These are phyloP conservation scores for Chionoecetes opilio DNA, from an alignment of 1,140 invertebrate species.

Conservation along the genomic window DNA sequence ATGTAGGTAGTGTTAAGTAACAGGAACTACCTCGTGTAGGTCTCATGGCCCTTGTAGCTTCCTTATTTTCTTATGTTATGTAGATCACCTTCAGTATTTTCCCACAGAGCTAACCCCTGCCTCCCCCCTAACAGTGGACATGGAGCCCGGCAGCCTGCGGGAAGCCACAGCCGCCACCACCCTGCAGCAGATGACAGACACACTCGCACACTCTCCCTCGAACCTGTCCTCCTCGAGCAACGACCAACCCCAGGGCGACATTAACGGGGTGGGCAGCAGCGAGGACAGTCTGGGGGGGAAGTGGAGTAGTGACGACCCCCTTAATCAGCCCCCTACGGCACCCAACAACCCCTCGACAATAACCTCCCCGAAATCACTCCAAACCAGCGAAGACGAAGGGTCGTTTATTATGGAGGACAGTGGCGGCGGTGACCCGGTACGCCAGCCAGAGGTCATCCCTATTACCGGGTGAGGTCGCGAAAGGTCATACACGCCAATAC, in stretches of 20 bases:
- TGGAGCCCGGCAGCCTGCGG: constrained; percentile 40
- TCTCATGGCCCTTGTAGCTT: too few relatives aligned
- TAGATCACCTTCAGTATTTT: too few relatives aligned
- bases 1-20: too few relatives aligned
- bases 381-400: constrained; percentile 64
- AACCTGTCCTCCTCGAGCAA: constrained; percentile 38
- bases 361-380: not conserved
- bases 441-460: constrained; percentile 72
- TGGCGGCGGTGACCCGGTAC: constrained; percentile 36
- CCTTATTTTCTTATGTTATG: too few relatives aligned
- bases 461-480: constrained; percentile 73
- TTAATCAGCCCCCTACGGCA: not conserved
- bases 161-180: constrained; percentile 29
- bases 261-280: constrained; percentile 40
- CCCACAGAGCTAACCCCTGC: not conserved
- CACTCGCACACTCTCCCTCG: constrained; percentile 49
- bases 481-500: too few relatives aligned
- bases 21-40: too few relatives aligned
- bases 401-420: constrained; percentile 57
- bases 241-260: not conserved
- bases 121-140: constrained; percentile 12
- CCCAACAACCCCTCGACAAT: not conserved
- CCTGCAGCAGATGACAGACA: constrained; percentile 38
- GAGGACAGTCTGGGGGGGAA: constrained; percentile 69
- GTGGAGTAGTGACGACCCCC: constrained; percentile 39